phyloP scores from a whole-genome alignment of 2,113 vertebrate genomes.

The Ictidomys tridecemlineatus region DNA sequence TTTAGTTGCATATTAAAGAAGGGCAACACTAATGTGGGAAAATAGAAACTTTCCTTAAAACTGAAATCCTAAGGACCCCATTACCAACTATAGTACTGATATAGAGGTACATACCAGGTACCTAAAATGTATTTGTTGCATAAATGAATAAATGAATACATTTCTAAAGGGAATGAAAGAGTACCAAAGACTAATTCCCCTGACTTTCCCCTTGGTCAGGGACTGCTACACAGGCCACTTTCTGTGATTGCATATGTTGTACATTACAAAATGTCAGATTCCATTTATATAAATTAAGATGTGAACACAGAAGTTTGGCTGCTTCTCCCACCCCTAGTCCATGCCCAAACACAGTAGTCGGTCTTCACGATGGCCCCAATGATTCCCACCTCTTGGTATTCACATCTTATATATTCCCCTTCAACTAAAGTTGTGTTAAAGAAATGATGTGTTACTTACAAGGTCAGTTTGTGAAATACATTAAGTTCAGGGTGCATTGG shows the following conservation, averaged over 20 bases:
- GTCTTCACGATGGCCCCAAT: not conserved
- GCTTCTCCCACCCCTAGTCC: not conserved
- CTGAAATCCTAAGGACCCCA: not conserved
- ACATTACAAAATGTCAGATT: not conserved
- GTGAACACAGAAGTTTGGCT: not conserved
- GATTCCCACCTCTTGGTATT: not conserved
- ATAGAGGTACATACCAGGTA: not conserved
- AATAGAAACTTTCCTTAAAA: not conserved
- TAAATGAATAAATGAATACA: not conserved
- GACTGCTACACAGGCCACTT: not conserved
- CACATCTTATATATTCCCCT: not conserved
- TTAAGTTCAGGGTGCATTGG: not conserved
- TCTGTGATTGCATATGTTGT: not conserved
- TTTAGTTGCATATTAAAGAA: conserved; percentile 7
- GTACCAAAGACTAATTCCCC: not conserved
- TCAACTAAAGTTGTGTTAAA: not conserved
- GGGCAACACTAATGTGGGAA: not conserved
- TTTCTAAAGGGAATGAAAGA: conserved; percentile 2
- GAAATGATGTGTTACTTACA: not conserved
- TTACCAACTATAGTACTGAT: not conserved
- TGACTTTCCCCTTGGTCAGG: not conserved
- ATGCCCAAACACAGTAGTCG: not conserved
- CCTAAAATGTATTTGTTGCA: not conserved
- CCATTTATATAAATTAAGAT: not conserved
- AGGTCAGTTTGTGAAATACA: not conserved